These are phyloP conservation scores for Neopipo cinnamomea DNA, from an alignment of 2,113 vertebrate species.

Conservation along the genomic window DNA sequence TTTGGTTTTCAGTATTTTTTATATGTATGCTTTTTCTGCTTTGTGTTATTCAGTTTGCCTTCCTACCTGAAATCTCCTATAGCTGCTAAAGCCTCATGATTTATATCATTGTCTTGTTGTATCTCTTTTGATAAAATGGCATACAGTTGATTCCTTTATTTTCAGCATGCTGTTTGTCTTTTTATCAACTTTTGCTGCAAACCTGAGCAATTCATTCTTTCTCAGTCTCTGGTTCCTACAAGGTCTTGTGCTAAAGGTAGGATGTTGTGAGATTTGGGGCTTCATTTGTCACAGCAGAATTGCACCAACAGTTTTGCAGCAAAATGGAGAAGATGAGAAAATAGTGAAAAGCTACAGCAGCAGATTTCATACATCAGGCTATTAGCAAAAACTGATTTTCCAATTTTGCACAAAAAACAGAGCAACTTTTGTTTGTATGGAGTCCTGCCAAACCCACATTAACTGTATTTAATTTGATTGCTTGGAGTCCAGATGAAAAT, in stretches of 20 bases:
- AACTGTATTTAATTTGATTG: constrained; percentile 41
- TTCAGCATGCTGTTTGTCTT: constrained; percentile 30
- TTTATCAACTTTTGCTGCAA: constrained; percentile 38
- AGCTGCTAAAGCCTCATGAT: not conserved
- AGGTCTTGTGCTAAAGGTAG: not conserved
- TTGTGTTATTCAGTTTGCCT: not conserved
- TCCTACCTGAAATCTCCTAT: not conserved
- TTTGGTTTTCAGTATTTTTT: not conserved
- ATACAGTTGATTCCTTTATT: constrained; percentile 8
- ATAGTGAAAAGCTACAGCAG: constrained; percentile 2
- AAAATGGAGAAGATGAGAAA: constrained; percentile 9
- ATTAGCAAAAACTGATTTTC: constrained; percentile 22
- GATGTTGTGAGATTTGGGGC: not conserved
- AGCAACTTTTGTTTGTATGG: constrained; percentile 33
- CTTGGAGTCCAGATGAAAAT: constrained; percentile 48
- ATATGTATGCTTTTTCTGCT: not conserved
- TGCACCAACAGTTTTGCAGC: constrained; percentile 12
- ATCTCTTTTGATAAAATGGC: constrained; percentile 13
- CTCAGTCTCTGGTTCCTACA: not conserved
- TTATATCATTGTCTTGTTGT: not conserved
- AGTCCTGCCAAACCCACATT: constrained; percentile 46
- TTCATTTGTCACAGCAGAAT: constrained; percentile 36
- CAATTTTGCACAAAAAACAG: not conserved
- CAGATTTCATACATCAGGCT: not conserved
- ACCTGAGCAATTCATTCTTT: constrained; percentile 38